Percentiles rank a stretch among this genome's conserved stretches.
Conservation (phyloP, 2,113 vertebrate species). For the Andinoacara biseriatus region DNA sequence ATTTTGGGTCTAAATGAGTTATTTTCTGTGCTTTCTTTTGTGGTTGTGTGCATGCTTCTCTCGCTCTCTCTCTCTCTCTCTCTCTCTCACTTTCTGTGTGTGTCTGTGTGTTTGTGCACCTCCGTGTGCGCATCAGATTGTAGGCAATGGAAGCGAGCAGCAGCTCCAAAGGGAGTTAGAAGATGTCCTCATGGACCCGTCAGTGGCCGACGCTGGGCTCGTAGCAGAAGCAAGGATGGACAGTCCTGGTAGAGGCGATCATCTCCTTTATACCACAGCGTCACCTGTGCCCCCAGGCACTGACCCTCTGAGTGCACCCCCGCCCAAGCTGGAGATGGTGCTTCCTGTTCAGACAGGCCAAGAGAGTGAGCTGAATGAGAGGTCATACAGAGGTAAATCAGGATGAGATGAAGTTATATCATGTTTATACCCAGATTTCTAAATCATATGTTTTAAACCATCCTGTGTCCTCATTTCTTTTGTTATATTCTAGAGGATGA, state of each 20-base stretch:
- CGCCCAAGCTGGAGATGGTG: slow-evolving; percentile 89
- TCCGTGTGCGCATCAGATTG: slow-evolving; percentile 82
- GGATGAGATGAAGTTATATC: not conserved
- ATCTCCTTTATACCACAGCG: slow-evolving; percentile 58
- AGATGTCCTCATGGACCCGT: slow-evolving; percentile 97
- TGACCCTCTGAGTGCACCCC: slow-evolving; percentile 79
- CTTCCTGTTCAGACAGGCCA: slow-evolving; percentile 90
- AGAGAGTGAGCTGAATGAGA: slow-evolving; percentile 89
- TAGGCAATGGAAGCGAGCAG: slow-evolving; percentile 98
- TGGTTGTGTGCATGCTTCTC: slow-evolving; percentile 9
- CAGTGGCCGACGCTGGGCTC: slow-evolving; percentile 82
- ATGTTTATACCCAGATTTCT: not conserved
- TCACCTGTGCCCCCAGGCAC: slow-evolving; percentile 71
- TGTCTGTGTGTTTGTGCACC: slow-evolving; percentile 3
- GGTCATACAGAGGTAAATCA: slow-evolving; percentile 70
- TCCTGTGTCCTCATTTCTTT: not conserved
- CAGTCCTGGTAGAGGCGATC: slow-evolving; percentile 74
- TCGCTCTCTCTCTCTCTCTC: too few relatives aligned
- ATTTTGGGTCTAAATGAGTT: not conserved
- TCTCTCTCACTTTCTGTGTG: not conserved
- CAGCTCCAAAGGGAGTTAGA: slow-evolving; percentile 94
- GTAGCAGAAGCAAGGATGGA: slow-evolving; percentile 65
- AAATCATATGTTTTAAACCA: not conserved
- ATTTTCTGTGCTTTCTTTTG: slow-evolving; percentile 1
- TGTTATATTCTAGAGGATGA: not conserved